Conservation (phyloP, 1,140 invertebrate genomes). For the Procambarus virginalis region DNA sequence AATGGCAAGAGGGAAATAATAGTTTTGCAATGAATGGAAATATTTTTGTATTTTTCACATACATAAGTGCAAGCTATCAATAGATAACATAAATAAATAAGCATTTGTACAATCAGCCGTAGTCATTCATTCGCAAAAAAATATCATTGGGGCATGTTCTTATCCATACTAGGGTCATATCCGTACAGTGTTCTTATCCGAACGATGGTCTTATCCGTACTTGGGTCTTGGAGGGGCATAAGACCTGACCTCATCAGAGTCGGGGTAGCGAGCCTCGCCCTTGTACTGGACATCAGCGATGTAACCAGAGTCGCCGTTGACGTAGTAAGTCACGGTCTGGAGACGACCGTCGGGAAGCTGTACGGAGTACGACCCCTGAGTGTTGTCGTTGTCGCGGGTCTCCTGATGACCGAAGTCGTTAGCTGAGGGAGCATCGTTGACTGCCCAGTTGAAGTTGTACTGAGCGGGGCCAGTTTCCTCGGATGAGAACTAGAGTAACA, state of each 20-base stretch:
- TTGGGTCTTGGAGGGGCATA: neutral
- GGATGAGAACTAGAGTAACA: neutral
- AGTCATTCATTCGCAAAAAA: too few species aligned
- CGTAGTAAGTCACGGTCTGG: constrained; percentile 79
- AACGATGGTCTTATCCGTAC: neutral
- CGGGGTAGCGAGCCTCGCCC: constrained; percentile 41
- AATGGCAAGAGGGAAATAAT: too few species aligned
- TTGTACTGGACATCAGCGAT: constrained; percentile 71
- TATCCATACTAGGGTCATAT: too few species aligned
- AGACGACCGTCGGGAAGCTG: constrained; percentile 84
- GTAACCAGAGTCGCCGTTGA: constrained; percentile 76
- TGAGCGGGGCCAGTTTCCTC: constrained; percentile 75
- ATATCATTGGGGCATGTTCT: too few species aligned
- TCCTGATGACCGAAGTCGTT: constrained; percentile 88
- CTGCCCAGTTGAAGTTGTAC: constrained; percentile 89
- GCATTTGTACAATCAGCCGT: too few species aligned
- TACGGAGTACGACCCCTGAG: constrained; percentile 88
- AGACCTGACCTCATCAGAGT: neutral
- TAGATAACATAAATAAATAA: too few species aligned
- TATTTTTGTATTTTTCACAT: too few species aligned
- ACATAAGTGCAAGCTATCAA: too few species aligned
- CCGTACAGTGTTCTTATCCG: too few species aligned
- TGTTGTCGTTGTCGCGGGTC: constrained; percentile 84
- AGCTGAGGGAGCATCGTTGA: constrained; percentile 84
- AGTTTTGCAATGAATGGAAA: too few species aligned